A percentile compares a stretch with the other conserved stretches of the same genome.
These are phyloP conservation scores for Mirza zaza DNA, from an alignment of 2,113 vertebrate species.

Conservation along the genomic window DNA sequence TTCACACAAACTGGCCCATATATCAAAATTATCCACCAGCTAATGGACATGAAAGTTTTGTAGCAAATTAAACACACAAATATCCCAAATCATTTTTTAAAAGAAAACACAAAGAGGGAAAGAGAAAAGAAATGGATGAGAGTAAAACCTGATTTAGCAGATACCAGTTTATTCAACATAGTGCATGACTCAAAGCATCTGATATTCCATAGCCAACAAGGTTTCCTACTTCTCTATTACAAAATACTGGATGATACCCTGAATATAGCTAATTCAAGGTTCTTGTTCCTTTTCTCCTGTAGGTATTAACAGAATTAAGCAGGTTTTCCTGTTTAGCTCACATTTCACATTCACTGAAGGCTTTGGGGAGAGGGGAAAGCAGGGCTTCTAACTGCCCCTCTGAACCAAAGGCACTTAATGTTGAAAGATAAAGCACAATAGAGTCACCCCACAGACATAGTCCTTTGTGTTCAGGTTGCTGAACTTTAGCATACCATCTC, in stretches of 20 bases:
- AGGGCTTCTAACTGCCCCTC: conserved; percentile 27
- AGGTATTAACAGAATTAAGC: not conserved
- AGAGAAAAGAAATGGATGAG: not conserved
- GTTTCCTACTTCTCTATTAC: not conserved
- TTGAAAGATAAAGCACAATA: conserved; percentile 63
- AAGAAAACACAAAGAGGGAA: not conserved
- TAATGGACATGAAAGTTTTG: not conserved
- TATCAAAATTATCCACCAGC: not conserved
- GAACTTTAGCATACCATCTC: not conserved
- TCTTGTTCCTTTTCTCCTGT: not conserved
- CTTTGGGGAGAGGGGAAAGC: conserved; percentile 6
- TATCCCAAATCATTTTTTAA: not conserved
- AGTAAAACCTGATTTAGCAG: not conserved
- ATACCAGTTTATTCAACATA: conserved; percentile 67
- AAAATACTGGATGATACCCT: not conserved
- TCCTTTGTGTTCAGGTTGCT: not conserved
- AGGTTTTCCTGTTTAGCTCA: not conserved
- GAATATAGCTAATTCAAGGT: not conserved
- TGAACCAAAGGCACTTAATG: conserved; percentile 77
- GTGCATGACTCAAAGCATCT: conserved; percentile 39
- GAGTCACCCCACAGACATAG: conserved; percentile 22
- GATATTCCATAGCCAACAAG: not conserved
- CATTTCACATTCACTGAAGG: conserved; percentile 42
- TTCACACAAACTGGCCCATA: not conserved
- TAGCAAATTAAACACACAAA: not conserved